These are phyloP conservation scores for Phyllotreta striolata DNA, from an alignment of 2,888 invertebrate genomes.

Conservation along the genomic window DNA sequence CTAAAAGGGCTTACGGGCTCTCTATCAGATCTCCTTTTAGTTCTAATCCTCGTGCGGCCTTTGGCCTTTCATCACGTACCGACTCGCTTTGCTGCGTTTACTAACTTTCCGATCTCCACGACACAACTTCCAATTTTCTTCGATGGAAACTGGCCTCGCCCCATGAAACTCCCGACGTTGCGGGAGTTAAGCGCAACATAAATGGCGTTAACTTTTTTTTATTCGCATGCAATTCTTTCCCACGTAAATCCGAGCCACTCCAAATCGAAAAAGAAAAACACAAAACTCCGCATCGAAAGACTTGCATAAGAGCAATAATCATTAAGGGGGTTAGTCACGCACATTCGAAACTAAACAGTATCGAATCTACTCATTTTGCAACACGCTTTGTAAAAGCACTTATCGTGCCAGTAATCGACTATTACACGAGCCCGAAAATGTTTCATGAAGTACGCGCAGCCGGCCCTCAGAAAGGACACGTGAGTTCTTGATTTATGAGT, in stretches of 20 bases:
- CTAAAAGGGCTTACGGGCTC: constrained; percentile 55
- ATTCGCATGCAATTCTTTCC: too few species aligned
- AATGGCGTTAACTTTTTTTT: too few species aligned
- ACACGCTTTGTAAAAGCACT: constrained; percentile 45
- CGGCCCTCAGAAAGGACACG: constrained; percentile 47
- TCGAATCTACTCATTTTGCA: constrained; percentile 55
- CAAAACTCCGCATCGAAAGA: constrained; percentile 30
- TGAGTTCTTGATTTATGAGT: constrained; percentile 47
- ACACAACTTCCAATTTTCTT: too few species aligned
- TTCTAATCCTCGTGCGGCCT: constrained; percentile 57
- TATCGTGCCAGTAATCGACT: constrained; percentile 44
- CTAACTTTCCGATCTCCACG: constrained; percentile 27
- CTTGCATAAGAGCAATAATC: constrained; percentile 45
- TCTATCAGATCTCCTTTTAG: constrained; percentile 30
- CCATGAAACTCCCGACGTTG: too few species aligned
- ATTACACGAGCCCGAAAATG: constrained; percentile 39
- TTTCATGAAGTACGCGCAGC: constrained; percentile 43
- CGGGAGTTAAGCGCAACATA: too few species aligned
- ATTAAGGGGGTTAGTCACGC: constrained; percentile 52
- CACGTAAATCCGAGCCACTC: too few species aligned
- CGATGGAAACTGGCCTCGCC: too few species aligned
- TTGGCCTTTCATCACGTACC: constrained; percentile 54
- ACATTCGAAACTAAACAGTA: constrained; percentile 54
- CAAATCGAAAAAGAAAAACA: constrained; percentile 1
- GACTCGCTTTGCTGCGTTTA: constrained; percentile 55